These are phyloP conservation scores for Natator depressus DNA, from an alignment of 2,113 vertebrate species.

Conservation along the genomic window DNA sequence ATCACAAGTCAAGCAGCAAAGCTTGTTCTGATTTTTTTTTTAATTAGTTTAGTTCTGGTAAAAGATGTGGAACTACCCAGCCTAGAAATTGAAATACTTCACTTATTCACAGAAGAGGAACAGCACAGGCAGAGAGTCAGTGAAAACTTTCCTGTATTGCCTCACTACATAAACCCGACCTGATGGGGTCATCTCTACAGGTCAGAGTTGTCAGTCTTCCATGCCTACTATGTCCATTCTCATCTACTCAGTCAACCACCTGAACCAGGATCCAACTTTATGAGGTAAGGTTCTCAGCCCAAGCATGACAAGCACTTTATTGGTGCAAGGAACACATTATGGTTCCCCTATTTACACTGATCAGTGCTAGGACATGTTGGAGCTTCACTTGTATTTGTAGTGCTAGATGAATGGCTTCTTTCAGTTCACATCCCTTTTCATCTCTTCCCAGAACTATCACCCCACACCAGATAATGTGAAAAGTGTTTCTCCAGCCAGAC, in stretches of 20 bases:
- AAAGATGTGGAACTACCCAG: not conserved
- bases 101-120: not conserved
- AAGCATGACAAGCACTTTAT: not conserved
- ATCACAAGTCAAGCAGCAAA: not conserved
- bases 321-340: too few relatives aligned
- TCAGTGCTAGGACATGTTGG: too few relatives aligned
- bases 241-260: not conserved
- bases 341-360: too few relatives aligned
- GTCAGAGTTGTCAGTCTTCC: not conserved
- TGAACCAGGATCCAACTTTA: not conserved
- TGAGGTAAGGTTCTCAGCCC: not conserved
- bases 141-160: not conserved
- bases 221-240: not conserved
- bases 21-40: not conserved
- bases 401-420: not conserved
- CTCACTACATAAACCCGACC: not conserved
- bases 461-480: not conserved
- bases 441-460: not conserved
- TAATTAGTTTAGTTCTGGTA: not conserved
- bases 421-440: not conserved
- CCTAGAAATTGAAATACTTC: not conserved
- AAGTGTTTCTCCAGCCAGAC: too few relatives aligned
- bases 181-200: not conserved
- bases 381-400: too few relatives aligned
- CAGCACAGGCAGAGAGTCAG: not conserved